A percentile compares a stretch with the other conserved stretches of the same genome.
phyloP scores from a whole-genome alignment of 2,113 vertebrate species.

The Cariama cristata region DNA sequence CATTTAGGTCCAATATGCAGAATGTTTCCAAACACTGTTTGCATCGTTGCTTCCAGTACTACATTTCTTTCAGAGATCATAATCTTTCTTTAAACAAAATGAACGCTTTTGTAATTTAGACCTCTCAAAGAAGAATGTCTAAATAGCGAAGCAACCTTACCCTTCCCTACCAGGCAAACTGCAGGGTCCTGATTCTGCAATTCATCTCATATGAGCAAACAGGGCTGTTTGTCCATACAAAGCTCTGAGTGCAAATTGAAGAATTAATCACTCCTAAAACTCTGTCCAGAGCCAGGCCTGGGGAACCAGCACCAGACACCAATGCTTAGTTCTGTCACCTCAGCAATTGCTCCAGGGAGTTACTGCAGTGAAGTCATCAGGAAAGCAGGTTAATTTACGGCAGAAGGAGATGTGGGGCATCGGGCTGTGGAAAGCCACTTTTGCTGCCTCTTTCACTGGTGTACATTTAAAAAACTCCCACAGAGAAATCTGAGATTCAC shows the following conservation, averaged over 20 bases:
- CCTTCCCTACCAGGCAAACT: neutral
- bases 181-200: neutral
- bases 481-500: conserved; percentile 50
- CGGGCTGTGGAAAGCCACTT: conserved; percentile 27
- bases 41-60: neutral
- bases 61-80: conserved; percentile 19
- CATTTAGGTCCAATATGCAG: neutral
- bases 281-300: neutral
- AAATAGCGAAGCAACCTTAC: neutral
- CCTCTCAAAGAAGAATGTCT: neutral
- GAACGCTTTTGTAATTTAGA: neutral
- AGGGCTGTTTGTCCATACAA: neutral
- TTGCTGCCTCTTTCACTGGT: conserved; percentile 4
- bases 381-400: conserved; percentile 49
- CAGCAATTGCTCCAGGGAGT: conserved; percentile 6
- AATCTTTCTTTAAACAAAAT: conserved; percentile 46
- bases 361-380: neutral
- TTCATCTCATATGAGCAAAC: neutral
- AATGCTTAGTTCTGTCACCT: neutral
- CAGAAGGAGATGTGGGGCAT: conserved; percentile 30
- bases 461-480: conserved; percentile 64
- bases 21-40: neutral
- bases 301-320: conserved; percentile 21
- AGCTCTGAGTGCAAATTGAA: neutral
- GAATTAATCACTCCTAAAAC: conserved; percentile 18